Conservation (phyloP, 1,140 invertebrate genomes). For the Delia radicum region DNA sequence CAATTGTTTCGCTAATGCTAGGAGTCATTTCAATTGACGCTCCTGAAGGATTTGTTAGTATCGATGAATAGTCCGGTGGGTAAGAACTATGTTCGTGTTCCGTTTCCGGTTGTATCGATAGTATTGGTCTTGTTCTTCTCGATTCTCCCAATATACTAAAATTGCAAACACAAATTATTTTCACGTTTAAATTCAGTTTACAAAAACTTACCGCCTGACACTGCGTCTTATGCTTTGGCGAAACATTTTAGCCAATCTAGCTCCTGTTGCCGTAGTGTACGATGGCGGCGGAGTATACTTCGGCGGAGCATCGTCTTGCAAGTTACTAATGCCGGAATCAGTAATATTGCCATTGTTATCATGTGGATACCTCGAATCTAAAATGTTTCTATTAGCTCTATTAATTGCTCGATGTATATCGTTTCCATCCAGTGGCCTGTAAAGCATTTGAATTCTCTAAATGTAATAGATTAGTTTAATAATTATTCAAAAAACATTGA, state of each 20-base stretch:
- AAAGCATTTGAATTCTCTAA: constrained; percentile 64
- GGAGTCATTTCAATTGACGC: background rate
- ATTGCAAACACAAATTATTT: background rate
- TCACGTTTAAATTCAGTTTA: background rate
- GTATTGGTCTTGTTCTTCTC: constrained; percentile 40
- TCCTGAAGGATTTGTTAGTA: background rate
- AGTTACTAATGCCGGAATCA: constrained; percentile 35
- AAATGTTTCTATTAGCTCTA: background rate
- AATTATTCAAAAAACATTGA: background rate
- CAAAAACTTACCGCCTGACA: constrained; percentile 62
- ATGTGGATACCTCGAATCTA: constrained; percentile 33
- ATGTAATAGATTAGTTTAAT: constrained; percentile 32
- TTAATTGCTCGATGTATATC: constrained; percentile 18
- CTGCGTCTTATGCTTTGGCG: constrained; percentile 78
- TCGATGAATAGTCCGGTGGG: background rate
- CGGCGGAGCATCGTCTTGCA: constrained; percentile 79
- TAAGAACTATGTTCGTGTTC: background rate
- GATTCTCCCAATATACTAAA: constrained; percentile 47
- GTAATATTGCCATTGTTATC: constrained; percentile 26
- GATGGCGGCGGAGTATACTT: constrained; percentile 92
- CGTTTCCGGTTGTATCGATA: constrained; percentile 40
- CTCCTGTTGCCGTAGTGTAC: constrained; percentile 87
- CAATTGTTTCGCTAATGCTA: background rate
- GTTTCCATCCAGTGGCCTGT: constrained; percentile 37
- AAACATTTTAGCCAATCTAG: constrained; percentile 75